These are phyloP conservation scores for Galeruca laticollis DNA, from an alignment of 2,888 invertebrate species.

Conservation along the genomic window DNA sequence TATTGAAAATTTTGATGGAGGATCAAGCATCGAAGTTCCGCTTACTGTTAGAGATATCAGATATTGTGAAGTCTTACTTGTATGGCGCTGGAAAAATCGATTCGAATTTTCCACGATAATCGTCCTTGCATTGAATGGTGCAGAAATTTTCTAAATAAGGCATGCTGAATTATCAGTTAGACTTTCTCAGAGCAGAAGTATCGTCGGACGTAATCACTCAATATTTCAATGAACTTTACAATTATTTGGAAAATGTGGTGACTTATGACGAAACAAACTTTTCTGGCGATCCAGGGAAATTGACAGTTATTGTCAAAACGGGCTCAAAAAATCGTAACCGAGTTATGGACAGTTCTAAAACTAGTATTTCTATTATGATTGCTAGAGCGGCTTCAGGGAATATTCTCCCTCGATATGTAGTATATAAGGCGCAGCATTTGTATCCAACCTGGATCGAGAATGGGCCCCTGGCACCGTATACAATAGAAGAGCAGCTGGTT, in stretches of 20 bases:
- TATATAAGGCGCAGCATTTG: background rate
- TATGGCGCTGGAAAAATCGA: no score
- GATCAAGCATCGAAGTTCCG: no score
- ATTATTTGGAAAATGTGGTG: background rate
- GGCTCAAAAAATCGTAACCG: no score
- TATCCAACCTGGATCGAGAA: background rate
- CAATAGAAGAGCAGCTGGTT: background rate
- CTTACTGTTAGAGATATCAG: no score
- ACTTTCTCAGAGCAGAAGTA: background rate
- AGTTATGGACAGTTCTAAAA: no score
- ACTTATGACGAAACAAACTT: background rate
- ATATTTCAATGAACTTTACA: background rate
- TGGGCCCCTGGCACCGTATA: background rate
- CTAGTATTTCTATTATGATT: no score
- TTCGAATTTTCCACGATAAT: background rate
- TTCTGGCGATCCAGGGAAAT: no score
- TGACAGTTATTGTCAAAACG: background rate
- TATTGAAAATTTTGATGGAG: no score
- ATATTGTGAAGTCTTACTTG: no score
- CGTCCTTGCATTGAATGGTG: background rate
- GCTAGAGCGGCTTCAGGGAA: no score
- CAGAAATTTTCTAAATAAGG: background rate
- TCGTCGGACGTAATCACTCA: no score
- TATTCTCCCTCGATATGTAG: no score
- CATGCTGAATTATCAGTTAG: background rate